phyloP scores from a whole-genome alignment of 2,888 invertebrate genomes.

The Tridacna crocea region DNA sequence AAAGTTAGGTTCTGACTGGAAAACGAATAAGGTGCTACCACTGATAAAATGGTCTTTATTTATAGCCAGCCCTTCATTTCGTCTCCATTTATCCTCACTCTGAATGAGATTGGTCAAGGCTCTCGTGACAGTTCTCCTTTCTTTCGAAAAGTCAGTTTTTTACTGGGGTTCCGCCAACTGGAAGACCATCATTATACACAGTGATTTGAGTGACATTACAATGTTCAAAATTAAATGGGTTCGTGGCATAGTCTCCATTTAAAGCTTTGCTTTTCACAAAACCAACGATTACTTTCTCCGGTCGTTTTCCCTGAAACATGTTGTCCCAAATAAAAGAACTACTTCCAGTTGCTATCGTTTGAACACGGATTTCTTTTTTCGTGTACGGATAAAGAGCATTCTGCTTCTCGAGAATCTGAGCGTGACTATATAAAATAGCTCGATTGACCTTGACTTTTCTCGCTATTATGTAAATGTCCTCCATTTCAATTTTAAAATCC shows the following conservation, averaged over 20 bases:
- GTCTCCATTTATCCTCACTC: conserved; percentile 38
- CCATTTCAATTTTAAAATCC: conserved; percentile 29
- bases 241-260: conserved; percentile 46
- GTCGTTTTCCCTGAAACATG: conserved; percentile 48
- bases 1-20: conserved; percentile 40
- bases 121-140: conserved; percentile 1
- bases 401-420: conserved; percentile 31
- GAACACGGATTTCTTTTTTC: conserved; percentile 25
- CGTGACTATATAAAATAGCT: conserved; percentile 27
- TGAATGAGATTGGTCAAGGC: conserved; percentile 44
- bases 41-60: conserved; percentile 22
- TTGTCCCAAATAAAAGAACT: conserved; percentile 48
- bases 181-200: conserved; percentile 47
- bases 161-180: conserved; percentile 47
- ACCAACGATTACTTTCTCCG: conserved; percentile 35
- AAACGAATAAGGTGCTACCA: conserved; percentile 36
- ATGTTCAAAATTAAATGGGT: conserved; percentile 58
- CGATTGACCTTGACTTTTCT: conserved; percentile 17
- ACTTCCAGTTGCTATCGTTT: conserved; percentile 44
- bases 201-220: conserved; percentile 43
- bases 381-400: conserved; percentile 24
- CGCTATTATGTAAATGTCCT: conserved; percentile 34
- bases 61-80: conserved; percentile 36
- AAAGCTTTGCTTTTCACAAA: conserved; percentile 45
- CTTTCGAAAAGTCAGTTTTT: conserved; percentile 40